Base-by-base conservation (phyloP, 1,140 invertebrate genomes). In the Bombus consobrinus region DNA sequence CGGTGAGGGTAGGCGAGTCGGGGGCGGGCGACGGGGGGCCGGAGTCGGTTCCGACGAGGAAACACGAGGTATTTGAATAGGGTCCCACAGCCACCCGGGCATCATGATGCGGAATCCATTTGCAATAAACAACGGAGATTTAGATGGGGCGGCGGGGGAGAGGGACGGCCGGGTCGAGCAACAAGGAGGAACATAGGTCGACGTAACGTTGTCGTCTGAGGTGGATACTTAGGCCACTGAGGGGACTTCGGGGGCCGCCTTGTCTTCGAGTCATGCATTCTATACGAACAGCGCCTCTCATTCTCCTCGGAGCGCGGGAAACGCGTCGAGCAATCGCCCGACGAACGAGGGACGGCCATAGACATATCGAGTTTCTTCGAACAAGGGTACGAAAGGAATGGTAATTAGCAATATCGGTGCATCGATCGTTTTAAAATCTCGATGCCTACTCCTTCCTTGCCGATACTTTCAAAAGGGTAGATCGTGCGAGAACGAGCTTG, bases 111-210 rank as follows among this genome's bases (percentile, higher is more conserved):
- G 92, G 93, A 95, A 95, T 95, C 93, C 94, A 95, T 95, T 95
- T 95, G 95, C 94, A 95, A 95, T 95, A 95, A 95, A 95, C 94
- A 95, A 95, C 94, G 86, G 88, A 94, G 94, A 95, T 95, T 94
- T 94, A 93, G 92, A 89, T 89, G 87, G 75, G 81, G 89, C 28
- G 34, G 41, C 62, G 47, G 78, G 64, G 77, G 64, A 22, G 9
- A 68, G 81, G 85, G 74, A 57, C 3, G 43, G 74, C 18, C 53
- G 39, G 39, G 22, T 43, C 9, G 34, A 72, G 59, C 28, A 28
- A 77, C 72, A 68, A 69, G 41, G 85, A 73, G 85, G 62, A 73
- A 82, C 34, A 74, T 83, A 87, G 76, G 89, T 90, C 81, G 88
- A 84, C 83, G 85, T 75, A 87, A 88, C 84, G 84, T 82, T 84